Percentiles rank a stretch among this genome's conserved stretches.
Evolutionary conservation across 2,113 vertebrate species (phyloP).

Genomic region (Carettochelys insculpta): DNA sequence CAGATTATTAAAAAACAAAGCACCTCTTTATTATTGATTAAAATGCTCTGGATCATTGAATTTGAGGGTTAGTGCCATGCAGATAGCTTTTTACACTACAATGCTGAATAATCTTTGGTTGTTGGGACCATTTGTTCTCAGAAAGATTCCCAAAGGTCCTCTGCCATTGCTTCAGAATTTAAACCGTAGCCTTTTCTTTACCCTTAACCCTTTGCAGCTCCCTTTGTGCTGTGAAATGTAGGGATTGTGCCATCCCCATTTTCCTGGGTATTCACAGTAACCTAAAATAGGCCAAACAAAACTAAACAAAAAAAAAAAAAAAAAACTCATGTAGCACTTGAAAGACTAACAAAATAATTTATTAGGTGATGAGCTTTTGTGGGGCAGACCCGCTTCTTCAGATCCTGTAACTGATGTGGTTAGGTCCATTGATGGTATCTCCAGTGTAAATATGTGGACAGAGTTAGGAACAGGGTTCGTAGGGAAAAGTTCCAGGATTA

Average conservation of each 20-base stretch:
- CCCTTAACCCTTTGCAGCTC: not conserved
- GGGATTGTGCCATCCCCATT: not conserved
- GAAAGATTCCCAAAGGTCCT: not conserved
- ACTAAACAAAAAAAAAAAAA: too few relatives aligned
- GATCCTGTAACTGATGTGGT: too few relatives aligned
- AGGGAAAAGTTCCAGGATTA: too few relatives aligned
- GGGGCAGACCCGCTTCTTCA: too few relatives aligned
- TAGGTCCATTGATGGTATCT: too few relatives aligned
- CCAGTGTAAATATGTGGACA: too few relatives aligned
- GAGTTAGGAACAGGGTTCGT: too few relatives aligned
- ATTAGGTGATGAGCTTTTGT: too few relatives aligned
- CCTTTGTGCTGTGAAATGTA: not conserved
- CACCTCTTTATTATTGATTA: not conserved
- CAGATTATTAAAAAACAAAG: not conserved
- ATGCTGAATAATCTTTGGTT: not conserved
- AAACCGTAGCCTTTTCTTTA: not conserved
- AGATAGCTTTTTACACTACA: not conserved
- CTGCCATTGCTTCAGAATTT: too few relatives aligned
- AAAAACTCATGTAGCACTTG: too few relatives aligned
- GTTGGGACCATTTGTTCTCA: not conserved
- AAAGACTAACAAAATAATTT: too few relatives aligned
- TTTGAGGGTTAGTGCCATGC: fast-evolving
- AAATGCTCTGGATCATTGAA: not conserved
- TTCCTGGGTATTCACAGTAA: not conserved
- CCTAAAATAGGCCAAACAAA: too few relatives aligned